Evolutionary conservation across 2,888 invertebrate species (phyloP).

Genomic region (Ormia ochracea): DNA sequence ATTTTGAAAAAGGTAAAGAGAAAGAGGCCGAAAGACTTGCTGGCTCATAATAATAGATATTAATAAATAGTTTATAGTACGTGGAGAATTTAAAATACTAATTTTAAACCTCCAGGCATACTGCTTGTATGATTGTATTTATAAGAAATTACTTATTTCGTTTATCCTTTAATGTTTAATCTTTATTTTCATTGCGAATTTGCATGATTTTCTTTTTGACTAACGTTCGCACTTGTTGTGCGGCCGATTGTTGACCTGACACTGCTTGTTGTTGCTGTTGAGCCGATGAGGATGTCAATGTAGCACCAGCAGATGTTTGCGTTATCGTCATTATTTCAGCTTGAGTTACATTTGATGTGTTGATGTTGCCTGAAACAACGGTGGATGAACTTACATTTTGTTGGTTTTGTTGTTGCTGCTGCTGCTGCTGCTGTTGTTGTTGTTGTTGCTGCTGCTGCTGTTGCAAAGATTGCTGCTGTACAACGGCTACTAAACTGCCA

Average conservation of each 20-base stretch:
- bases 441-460: constrained; percentile 66
- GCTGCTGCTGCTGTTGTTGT: constrained; percentile 63
- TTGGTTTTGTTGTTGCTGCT: constrained; percentile 63
- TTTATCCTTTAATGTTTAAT: constrained; percentile 65
- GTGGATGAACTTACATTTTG: constrained; percentile 57
- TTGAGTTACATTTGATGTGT: constrained; percentile 65
- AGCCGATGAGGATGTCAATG: constrained; percentile 45
- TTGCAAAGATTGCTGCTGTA: constrained; percentile 78
- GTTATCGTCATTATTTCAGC: constrained; percentile 75
- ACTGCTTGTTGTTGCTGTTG: constrained; percentile 67
- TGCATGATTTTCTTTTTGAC: constrained; percentile 77
- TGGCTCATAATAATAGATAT: too few species aligned
- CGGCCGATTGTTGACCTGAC: constrained; percentile 67
- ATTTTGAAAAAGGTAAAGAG: not conserved
- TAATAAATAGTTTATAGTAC: too few species aligned
- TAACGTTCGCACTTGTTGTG: constrained; percentile 77
- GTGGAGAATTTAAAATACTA: too few species aligned
- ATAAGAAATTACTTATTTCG: too few species aligned
- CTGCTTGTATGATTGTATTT: too few species aligned
- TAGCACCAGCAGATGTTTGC: constrained; percentile 61
- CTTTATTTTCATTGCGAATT: constrained; percentile 74
- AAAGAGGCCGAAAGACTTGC: constrained; percentile 6
- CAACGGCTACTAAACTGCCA: constrained; percentile 80
- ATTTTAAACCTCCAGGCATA: too few species aligned
- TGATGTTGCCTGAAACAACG: constrained; percentile 45